Evolutionary conservation across 1,140 invertebrate species (phyloP), one percentile per base, ranked within the genome.

Genomic region (Papilio glaucus): DNA sequence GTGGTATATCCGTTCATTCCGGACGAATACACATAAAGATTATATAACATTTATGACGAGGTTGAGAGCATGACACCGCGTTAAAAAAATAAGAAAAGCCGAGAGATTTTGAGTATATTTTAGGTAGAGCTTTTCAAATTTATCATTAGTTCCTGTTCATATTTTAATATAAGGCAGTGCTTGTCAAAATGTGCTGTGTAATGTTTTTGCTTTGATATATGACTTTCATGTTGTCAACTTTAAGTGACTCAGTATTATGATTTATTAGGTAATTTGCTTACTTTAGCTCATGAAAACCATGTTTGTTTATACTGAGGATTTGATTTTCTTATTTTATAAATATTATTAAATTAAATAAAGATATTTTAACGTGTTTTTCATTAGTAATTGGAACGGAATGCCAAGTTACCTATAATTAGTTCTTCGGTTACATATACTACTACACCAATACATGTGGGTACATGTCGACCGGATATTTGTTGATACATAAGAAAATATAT

Each of bases 151-250:
- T 53, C 49, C 49, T 53, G 49, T 21, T 53, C 49, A 18, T 53
- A 53, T 53, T 24, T n/a, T 53, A 53, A 53, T 53, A 24, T 53
- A 24, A 53, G 49, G 8, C 49, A 24, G 69, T 68, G 73, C 73
- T 65, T 75, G 73, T 75, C 69, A 75, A 71, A 75, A 75, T 70
- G 57, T 75, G 69, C 67, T 75, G 61, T 72, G 60, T 24, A 49
- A 65, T 67, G 62, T 41, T 65, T 53, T 67, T 70, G 39, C 39
- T 67, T 71, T 75, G 69, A 75, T 75, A 72, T 75, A 75, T 72
- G 73, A 71, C 70, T 75, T 65, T 57, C 61, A 75, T 75, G 71
- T n/a, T 75, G 70, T 72, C 69, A 60, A 67, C 71, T 75, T 72
- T 42, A 39, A 61, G 73, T 75, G 61, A 75, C 33, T 71, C 68